These are phyloP conservation scores for Phoxinus phoxinus DNA, from an alignment of 2,113 vertebrate genomes.

Conservation along the genomic window DNA sequence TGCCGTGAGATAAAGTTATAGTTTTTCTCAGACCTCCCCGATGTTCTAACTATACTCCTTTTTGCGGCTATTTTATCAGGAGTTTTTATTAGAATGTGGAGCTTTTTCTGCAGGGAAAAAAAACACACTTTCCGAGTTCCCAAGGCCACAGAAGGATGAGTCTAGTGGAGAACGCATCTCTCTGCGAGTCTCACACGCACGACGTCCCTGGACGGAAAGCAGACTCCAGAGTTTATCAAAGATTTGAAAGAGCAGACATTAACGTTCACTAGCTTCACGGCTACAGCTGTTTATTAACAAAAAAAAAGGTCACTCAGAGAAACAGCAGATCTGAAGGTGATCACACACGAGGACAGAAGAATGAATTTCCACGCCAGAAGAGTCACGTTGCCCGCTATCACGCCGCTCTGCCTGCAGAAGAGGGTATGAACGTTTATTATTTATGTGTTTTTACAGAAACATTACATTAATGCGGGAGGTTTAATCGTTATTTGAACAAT, in stretches of 20 bases:
- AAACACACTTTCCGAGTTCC: conserved; percentile 64
- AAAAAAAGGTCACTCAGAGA: background rate
- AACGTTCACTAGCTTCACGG: background rate
- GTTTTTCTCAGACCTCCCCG: conserved; percentile 53
- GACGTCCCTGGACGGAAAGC: conserved; percentile 45
- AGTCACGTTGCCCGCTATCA: conserved; percentile 89
- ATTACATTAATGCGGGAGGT: too few species aligned
- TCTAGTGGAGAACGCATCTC: conserved; percentile 72
- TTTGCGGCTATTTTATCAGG: conserved; percentile 62
- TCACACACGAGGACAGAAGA: conserved; percentile 50
- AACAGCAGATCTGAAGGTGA: background rate
- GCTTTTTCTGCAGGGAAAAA: conserved; percentile 59
- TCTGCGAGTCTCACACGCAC: conserved; percentile 74
- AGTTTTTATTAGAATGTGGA: conserved; percentile 65
- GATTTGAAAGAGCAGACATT: conserved; percentile 12
- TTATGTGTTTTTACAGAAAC: background rate
- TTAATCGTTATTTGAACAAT: background rate
- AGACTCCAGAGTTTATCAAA: background rate
- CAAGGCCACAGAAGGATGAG: conserved; percentile 91
- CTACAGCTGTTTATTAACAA: conserved; percentile 18
- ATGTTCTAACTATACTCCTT: conserved; percentile 54
- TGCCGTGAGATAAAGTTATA: conserved; percentile 42
- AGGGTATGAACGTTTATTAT: conserved; percentile 78
- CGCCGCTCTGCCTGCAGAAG: conserved; percentile 87
- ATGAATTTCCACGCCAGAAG: conserved; percentile 92